Base-by-base conservation (phyloP, 2,888 invertebrate species). In the Harmothoe impar region DNA sequence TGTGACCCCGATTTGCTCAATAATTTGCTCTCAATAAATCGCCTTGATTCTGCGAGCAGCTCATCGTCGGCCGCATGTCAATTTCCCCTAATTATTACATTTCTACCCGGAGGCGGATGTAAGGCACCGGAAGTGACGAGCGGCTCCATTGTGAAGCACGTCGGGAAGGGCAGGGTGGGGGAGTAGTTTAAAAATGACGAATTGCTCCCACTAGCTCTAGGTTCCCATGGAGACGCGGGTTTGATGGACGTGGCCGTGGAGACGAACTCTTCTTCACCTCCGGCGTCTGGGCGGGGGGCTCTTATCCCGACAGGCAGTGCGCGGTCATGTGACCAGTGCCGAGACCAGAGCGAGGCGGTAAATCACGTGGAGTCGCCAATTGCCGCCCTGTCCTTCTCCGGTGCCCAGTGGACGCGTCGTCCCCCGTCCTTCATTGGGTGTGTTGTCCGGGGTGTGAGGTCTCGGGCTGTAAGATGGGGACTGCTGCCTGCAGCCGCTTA, bases 11-110 rank as follows among this genome's bases (percentile, higher is more conserved):
- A 62, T 62, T 62, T 62, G 43, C 43, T 43, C 43, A 43, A 43
- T 43, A 43, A 62, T 62, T 62, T n/a, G 68, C 33, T 31, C 84
- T 29, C 51, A 84, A 84, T 84, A 84, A 84, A 84, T 84, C 43
- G n/a, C 23, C 33, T 15, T 84, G 25, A 84, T 33, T 84, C 5
- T 33, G 35, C 10, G 43, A 43, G 43, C 43, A 43, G 10, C 43
- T 29, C 31, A 31, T 54, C 29, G 29, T 12, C 29, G 31, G 0
- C 52, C 29, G 52, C 86, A 54, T 86, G 86, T 86, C 86, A 56
- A 86, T 54, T 54, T 33, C 17, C 81, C 29, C 86, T 86, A 86
- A 86, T 86, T 86, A 86, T 86, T 86, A 86, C 86, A 86, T 86
- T 56, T 86, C 81, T 81, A 23, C 35, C 31, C 25, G 54, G 54